Conservation (phyloP, 2,888 invertebrate genomes). For the Cabera pusaria region DNA sequence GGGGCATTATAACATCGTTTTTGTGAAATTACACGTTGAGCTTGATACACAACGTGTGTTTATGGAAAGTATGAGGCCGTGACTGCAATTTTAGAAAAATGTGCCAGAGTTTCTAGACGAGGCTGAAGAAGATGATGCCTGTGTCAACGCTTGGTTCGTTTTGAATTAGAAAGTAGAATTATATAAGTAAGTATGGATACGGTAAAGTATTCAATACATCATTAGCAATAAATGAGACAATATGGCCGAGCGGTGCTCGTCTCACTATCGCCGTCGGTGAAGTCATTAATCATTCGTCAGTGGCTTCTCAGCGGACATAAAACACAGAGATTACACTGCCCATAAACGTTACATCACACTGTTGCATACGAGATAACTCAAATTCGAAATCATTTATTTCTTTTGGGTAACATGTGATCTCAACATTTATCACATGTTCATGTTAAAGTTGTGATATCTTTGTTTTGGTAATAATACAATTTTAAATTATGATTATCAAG, state of each 20-base stretch:
- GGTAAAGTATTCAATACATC: constrained; percentile 62
- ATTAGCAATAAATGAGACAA: constrained; percentile 78
- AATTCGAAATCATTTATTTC: constrained; percentile 47
- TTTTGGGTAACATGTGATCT: constrained; percentile 22
- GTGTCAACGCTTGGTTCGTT: constrained; percentile 39
- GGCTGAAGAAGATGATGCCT: constrained; percentile 34
- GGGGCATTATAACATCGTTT: constrained; percentile 69
- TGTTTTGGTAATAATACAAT: constrained; percentile 2
- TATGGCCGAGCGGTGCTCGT: constrained; percentile 57
- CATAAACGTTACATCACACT: constrained; percentile 64
- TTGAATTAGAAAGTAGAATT: constrained; percentile 56
- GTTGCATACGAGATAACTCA: constrained; percentile 44
- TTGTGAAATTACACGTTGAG: constrained; percentile 69
- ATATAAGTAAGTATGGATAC: constrained; percentile 37
- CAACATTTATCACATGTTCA: constrained; percentile 22
- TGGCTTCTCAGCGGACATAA: constrained; percentile 61
- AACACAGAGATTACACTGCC: constrained; percentile 64
- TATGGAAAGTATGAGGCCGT: constrained; percentile 58
- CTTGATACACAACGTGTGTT: constrained; percentile 60
- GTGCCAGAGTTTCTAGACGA: constrained; percentile 28
- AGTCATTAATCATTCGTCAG: constrained; percentile 69
- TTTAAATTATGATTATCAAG: neutral
- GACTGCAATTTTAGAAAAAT: constrained; percentile 45
- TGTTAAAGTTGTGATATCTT: constrained; percentile 5
- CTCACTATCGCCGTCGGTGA: constrained; percentile 49